A percentile compares a stretch with the other conserved stretches of the same genome.
Conservation (phyloP, 2,888 invertebrate species). For the Scaptomyza flava region DNA sequence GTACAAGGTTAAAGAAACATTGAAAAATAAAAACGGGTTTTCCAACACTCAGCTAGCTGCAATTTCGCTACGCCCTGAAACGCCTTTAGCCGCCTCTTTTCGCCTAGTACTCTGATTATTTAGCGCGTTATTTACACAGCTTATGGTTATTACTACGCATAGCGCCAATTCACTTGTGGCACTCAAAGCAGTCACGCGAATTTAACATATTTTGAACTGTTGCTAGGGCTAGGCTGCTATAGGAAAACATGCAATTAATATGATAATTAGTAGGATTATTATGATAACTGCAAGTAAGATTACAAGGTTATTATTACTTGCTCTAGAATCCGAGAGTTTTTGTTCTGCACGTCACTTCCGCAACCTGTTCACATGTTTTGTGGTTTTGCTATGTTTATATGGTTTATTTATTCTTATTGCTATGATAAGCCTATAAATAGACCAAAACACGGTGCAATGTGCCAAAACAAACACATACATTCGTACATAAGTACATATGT, state of each 20-base stretch:
- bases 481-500: conserved; percentile 17
- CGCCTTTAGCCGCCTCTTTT: conserved; percentile 35
- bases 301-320: conserved; percentile 35
- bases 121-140: conserved; percentile 42
- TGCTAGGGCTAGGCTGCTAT: conserved; percentile 3
- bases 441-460: conserved; percentile 67
- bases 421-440: conserved; percentile 61
- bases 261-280: background rate
- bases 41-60: conserved; percentile 15
- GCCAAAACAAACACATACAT: conserved; percentile 54
- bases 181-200: conserved; percentile 24
- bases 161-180: conserved; percentile 54
- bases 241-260: background rate
- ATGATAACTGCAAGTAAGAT: background rate
- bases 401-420: conserved; percentile 16
- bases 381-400: conserved; percentile 32
- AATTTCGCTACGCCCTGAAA: conserved; percentile 9
- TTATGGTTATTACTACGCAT: conserved; percentile 36
- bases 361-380: conserved; percentile 74
- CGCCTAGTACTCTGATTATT: conserved; percentile 43
- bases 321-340: conserved; percentile 35
- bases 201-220: conserved; percentile 29
- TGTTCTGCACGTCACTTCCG: conserved; percentile 49
- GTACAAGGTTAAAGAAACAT: conserved; percentile 61
- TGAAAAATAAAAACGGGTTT: conserved; percentile 55